A percentile compares a stretch with the other conserved stretches of the same genome.
These are phyloP conservation scores for Drosophila lowei DNA, from an alignment of 1,140 invertebrate species.

Conservation along the genomic window DNA sequence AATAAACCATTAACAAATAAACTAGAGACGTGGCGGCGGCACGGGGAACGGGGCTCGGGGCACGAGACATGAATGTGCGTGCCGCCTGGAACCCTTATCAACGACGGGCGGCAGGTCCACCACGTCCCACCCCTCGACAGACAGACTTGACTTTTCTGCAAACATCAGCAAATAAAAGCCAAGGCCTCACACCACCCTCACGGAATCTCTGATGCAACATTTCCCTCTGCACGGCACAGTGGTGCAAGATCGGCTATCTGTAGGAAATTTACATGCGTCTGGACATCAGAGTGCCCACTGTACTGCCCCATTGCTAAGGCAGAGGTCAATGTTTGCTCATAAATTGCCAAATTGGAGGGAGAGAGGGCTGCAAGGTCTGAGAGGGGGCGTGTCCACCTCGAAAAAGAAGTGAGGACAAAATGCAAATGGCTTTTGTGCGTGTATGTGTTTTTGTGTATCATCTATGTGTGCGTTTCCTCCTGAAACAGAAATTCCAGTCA, in stretches of 20 bases:
- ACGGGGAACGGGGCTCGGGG: neutral
- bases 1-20: conserved; percentile 83
- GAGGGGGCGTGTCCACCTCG: conserved; percentile 21
- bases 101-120: conserved; percentile 44
- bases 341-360: conserved; percentile 16
- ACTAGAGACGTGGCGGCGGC: conserved; percentile 54
- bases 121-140: neutral
- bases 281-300: too few species aligned
- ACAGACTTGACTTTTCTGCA: conserved; percentile 69
- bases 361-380: too few species aligned
- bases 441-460: conserved; percentile 32
- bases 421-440: conserved; percentile 76
- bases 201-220: conserved; percentile 18
- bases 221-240: conserved; percentile 1
- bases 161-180: conserved; percentile 67
- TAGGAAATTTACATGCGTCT: neutral
- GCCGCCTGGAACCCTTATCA: conserved; percentile 64
- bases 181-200: conserved; percentile 19
- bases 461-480: neutral
- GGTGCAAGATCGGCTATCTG: conserved; percentile 26
- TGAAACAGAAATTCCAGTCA: conserved; percentile 53
- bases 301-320: neutral
- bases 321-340: conserved; percentile 40
- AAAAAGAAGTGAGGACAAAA: conserved; percentile 20
- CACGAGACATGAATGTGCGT: conserved; percentile 13